These are phyloP conservation scores for Grallaria varia DNA, from an alignment of 2,113 vertebrate genomes.

Conservation along the genomic window DNA sequence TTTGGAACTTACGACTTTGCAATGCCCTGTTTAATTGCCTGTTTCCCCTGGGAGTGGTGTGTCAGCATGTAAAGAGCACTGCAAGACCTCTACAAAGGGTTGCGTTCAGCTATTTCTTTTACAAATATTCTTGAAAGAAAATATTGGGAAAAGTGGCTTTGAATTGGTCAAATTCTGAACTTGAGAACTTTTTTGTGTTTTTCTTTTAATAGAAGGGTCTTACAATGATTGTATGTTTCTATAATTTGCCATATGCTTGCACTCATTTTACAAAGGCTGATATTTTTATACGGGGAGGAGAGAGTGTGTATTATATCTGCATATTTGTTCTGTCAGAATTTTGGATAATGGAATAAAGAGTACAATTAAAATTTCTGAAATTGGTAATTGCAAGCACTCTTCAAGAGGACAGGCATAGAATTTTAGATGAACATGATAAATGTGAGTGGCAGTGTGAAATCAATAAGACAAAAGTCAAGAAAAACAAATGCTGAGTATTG, in stretches of 20 bases:
- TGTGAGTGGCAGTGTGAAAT: slow-evolving; percentile 1
- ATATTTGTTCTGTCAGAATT: neutral
- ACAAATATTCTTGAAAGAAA: neutral
- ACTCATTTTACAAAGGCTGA: neutral
- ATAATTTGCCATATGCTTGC: neutral
- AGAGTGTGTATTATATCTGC: neutral
- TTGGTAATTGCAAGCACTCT: neutral
- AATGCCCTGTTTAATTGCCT: neutral
- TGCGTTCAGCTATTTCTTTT: neutral
- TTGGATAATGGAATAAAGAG: neutral
- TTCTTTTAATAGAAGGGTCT: neutral
- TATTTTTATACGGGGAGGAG: neutral
- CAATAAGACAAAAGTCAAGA: neutral
- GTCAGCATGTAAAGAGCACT: neutral
- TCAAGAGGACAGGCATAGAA: neutral
- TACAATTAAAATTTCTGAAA: neutral
- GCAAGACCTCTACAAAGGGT: neutral
- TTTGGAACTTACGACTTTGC: neutral
- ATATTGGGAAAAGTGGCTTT: neutral
- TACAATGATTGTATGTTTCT: neutral
- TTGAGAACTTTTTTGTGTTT: neutral
- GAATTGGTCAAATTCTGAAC: neutral
- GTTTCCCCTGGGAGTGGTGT: neutral
- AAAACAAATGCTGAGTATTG: neutral
- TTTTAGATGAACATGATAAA: neutral